These are phyloP conservation scores for Micoletzkya japonica DNA, from an alignment of 2,888 invertebrate species.

Conservation along the genomic window DNA sequence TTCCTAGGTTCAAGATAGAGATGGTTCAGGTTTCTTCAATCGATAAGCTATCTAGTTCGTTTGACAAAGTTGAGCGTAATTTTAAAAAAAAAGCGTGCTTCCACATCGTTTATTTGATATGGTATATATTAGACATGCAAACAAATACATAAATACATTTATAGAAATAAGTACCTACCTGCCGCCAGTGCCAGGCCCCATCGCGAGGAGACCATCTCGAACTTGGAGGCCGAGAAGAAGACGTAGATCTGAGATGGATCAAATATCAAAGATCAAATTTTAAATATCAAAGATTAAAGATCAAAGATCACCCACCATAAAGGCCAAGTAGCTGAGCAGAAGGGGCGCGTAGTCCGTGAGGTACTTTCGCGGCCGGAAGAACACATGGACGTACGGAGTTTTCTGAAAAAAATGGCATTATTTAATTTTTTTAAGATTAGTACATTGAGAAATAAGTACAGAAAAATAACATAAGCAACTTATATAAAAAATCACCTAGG, in stretches of 20 bases:
- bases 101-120: no score
- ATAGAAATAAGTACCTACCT: constrained; percentile 66
- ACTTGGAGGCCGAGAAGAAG: constrained; percentile 74
- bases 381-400: constrained; percentile 54
- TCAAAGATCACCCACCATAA: constrained; percentile 39
- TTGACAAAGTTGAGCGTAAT: no score
- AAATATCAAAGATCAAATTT: constrained; percentile 17
- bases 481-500: no score
- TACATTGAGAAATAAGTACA: constrained; percentile 6
- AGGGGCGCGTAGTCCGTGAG: constrained; percentile 55
- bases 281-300: not conserved
- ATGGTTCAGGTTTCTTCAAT: no score
- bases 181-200: constrained; percentile 84
- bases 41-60: no score
- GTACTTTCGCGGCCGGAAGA: constrained; percentile 55
- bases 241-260: constrained; percentile 52
- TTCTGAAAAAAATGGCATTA: no score
- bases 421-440: constrained; percentile 15
- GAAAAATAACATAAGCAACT: no score
- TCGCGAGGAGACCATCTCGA: constrained; percentile 87
- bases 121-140: not conserved
- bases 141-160: not conserved
- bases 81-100: no score
- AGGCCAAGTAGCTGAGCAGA: constrained; percentile 47
- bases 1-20: no score